Percentiles rank a stretch among this genome's conserved stretches.
phyloP scores from a whole-genome alignment of 2,888 invertebrate species.

The Bellardia bayeri region DNA sequence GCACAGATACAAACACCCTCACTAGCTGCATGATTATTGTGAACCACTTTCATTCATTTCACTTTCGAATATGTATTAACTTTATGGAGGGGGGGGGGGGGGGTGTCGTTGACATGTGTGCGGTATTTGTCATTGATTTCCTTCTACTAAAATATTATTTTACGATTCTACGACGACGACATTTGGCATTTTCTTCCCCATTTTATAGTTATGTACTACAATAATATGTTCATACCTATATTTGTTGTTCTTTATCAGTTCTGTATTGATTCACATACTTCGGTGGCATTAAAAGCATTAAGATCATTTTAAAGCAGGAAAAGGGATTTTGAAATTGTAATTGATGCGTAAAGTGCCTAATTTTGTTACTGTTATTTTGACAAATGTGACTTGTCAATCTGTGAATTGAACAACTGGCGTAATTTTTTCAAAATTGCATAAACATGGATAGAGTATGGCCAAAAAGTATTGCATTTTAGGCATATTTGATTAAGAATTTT shows the following conservation, averaged over 20 bases:
- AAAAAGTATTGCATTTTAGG: too few species aligned
- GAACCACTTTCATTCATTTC: conserved; percentile 41
- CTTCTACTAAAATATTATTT: conserved; percentile 17
- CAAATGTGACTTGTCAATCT: conserved; percentile 72
- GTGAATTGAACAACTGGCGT: conserved; percentile 67
- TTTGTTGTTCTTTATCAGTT: conserved; percentile 9
- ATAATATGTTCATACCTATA: neutral
- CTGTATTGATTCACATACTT: conserved; percentile 43
- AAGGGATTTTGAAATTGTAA: conserved; percentile 71
- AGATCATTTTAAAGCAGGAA: conserved; percentile 50
- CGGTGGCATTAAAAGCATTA: conserved; percentile 34
- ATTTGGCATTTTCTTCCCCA: conserved; percentile 42
- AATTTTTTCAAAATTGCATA: conserved; percentile 21
- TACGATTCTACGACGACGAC: conserved; percentile 30
- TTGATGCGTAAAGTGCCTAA: conserved; percentile 64
- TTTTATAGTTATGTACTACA: conserved; percentile 1
- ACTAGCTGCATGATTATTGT: conserved; percentile 14
- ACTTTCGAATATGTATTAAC: conserved; percentile 50
- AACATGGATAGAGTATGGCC: too few species aligned
- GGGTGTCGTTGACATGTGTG: conserved; percentile 64
- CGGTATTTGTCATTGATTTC: conserved; percentile 71
- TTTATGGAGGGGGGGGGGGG: neutral
- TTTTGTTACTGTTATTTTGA: conserved; percentile 68
- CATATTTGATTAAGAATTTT: too few species aligned
- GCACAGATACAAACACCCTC: conserved; percentile 52